phyloP scores from a whole-genome alignment of 1,140 invertebrate genomes.

The Megathymus violae region DNA sequence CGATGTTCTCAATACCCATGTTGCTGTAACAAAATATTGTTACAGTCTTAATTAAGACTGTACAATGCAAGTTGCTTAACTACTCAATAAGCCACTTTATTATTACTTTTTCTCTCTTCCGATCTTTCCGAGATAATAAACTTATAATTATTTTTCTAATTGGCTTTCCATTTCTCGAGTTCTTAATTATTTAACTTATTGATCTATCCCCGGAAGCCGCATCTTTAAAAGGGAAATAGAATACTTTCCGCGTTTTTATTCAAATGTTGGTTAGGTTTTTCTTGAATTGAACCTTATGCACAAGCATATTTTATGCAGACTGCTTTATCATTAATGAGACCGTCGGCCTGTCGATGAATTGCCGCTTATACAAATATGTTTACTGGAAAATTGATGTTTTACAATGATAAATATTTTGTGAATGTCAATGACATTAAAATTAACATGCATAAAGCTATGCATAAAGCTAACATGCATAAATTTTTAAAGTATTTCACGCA shows the following conservation, averaged over 20 bases:
- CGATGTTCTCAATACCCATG: too few species aligned
- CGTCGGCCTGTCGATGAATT: conserved; percentile 6
- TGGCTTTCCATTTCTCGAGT: background rate
- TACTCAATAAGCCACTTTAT: too few species aligned
- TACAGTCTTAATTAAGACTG: too few species aligned
- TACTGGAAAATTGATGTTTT: conserved; percentile 5
- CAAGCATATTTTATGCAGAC: conserved; percentile 9
- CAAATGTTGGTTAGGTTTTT: background rate
- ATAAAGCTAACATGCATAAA: too few species aligned
- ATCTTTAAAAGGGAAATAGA: background rate
- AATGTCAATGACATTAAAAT: too few species aligned
- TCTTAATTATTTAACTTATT: background rate
- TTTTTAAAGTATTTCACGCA: too few species aligned
- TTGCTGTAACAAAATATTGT: too few species aligned
- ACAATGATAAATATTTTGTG: conserved; percentile 4
- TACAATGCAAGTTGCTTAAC: too few species aligned
- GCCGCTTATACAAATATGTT: conserved; percentile 10
- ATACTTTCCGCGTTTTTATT: background rate
- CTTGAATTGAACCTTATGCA: conserved; percentile 3
- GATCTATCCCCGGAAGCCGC: background rate
- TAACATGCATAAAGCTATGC: too few species aligned
- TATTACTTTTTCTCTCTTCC: background rate
- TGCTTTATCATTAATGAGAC: conserved; percentile 20
- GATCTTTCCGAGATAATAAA: background rate
- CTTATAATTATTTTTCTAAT: background rate